Evolutionary conservation across 1,140 invertebrate genomes (phyloP), one percentile per base, ranked within the genome.

Genomic region (Drosophila quadrilineata): DNA sequence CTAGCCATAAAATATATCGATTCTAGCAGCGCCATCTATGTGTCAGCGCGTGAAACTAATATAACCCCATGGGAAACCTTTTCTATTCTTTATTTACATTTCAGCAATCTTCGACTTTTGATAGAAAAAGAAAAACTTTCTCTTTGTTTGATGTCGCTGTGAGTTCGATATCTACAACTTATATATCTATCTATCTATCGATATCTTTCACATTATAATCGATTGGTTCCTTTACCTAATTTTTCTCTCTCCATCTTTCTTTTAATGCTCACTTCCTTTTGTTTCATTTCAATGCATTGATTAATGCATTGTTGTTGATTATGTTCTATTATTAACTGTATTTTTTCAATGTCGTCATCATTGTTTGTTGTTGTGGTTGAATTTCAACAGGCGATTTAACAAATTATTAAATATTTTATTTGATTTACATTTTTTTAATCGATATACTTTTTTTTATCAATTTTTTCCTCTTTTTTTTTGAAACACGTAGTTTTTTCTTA

Each of bases 251-350:
- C 6, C n/a, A 14, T 17, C 10, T 36, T 14, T 36, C 17, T 5
- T n/a, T 17, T 8, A 3, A 8, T 40, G 9, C 21, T 9, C 6
- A 3, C 21, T 5, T 2, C n/a, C 3, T 40, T 40, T 24, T 24
- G 31, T 0, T 5, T 5, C 38, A 63, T 28, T 17, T 29, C 31
- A 33, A 28, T n/a, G n/a, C n/a, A n/a, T 54, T 45, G 49, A 62
- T 62, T 62, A 43, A 53, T 21, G 49, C 49, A 53, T 62, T 63
- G 60, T 59, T 59, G 14, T 3, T 26, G 45, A 50, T 65, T 59
- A 50, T 50, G 46, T 28, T 45, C 17, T 26, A 60, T 66, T 59
- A 49, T 58, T 43, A 41, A 57, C 10, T 28, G 53, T n/a, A 4
- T 53, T 12, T 41, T 41, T 41, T 16, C 26, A 41, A 17, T 50